Conservation (phyloP, 2,888 invertebrate genomes). For the Leptothorax acervorum region DNA sequence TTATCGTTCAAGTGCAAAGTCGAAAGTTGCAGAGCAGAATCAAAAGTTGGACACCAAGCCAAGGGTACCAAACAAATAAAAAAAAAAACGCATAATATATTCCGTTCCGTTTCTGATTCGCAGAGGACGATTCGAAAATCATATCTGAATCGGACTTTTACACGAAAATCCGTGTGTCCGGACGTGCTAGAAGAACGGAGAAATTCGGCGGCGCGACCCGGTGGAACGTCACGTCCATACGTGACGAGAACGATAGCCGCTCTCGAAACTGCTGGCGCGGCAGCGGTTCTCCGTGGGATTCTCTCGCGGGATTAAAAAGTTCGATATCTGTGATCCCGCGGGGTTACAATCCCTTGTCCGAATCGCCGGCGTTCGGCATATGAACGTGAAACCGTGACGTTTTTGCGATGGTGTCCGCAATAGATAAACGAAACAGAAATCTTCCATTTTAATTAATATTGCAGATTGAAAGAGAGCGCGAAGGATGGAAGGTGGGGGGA, state of each 20-base stretch:
- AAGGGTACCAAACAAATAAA: not conserved
- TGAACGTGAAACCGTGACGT: not conserved
- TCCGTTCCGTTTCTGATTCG: conserved; percentile 11
- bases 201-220: conserved; percentile 32
- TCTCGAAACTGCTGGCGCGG: conserved; percentile 28
- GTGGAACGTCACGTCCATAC: conserved; percentile 40
- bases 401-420: not conserved
- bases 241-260: conserved; percentile 45
- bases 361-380: not conserved
- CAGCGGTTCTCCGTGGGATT: conserved; percentile 13
- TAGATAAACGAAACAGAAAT: not conserved
- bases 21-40: not conserved
- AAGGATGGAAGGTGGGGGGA: too few species aligned
- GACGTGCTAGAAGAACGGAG: conserved; percentile 3
- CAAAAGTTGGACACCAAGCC: not conserved
- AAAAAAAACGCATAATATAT: conserved; percentile 8
- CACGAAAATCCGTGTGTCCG: not conserved
- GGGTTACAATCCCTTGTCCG: not conserved
- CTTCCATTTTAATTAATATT: conserved; percentile 39
- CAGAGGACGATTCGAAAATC: conserved; percentile 24
- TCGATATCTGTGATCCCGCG: conserved; percentile 27
- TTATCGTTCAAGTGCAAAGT: not conserved
- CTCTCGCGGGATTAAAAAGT: conserved; percentile 42
- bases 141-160: conserved; percentile 33
- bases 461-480: conserved; percentile 7